Percentiles rank a stretch among this genome's conserved stretches.
phyloP scores from a whole-genome alignment of 2,113 vertebrate species.

The Solenodon paradoxus region DNA sequence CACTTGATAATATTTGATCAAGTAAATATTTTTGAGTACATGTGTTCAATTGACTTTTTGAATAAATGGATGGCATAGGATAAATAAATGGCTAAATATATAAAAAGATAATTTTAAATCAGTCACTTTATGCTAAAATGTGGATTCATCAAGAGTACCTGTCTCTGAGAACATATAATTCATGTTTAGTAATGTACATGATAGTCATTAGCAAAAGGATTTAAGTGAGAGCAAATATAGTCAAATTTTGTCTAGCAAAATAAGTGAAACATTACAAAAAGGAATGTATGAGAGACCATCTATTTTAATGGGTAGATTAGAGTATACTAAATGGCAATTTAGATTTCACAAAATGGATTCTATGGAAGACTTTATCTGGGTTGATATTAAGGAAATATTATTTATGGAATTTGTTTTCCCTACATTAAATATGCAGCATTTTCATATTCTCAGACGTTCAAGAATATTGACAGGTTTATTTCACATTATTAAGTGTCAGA shows the following conservation, averaged over 20 bases:
- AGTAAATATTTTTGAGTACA: not conserved
- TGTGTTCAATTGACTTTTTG: not conserved
- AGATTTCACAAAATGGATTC: not conserved
- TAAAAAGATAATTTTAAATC: not conserved
- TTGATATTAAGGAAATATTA: conserved; percentile 52
- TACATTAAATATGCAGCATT: conserved; percentile 50
- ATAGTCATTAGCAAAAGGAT: not conserved
- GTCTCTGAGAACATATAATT: not conserved
- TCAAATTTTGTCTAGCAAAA: not conserved
- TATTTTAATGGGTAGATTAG: conserved; percentile 4
- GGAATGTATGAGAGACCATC: not conserved
- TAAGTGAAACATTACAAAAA: not conserved
- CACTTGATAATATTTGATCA: not conserved
- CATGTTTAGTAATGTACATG: not conserved
- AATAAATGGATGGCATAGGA: not conserved
- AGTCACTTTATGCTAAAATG: not conserved
- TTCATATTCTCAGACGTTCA: conserved; percentile 65
- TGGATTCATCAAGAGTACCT: not conserved
- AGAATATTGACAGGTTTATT: conserved; percentile 72
- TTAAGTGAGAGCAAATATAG: not conserved
- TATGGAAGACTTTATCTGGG: conserved; percentile 43
- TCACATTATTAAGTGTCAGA: conserved; percentile 77
- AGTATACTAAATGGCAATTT: conserved; percentile 23
- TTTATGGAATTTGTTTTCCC: conserved; percentile 52
- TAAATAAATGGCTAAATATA: not conserved